Evolutionary conservation across 2,888 invertebrate genomes (phyloP), one percentile per base, ranked within the genome.

Genomic region (Dysmachus trigonus): DNA sequence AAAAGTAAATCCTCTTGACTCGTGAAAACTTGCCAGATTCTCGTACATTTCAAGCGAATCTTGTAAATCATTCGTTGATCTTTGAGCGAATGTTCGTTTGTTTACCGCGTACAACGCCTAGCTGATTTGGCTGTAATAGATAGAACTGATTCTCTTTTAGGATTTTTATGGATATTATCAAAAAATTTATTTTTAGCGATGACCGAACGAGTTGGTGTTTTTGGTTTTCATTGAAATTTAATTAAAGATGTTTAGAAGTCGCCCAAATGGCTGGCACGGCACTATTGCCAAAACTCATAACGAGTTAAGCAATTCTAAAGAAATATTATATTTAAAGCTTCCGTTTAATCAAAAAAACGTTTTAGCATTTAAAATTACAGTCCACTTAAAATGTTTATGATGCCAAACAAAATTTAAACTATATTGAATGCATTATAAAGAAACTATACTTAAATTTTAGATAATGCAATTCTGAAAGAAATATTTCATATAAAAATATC

Each of bases 11-110:
- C 62, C 62, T 51, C 62, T n/a, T 7, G 15, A 41, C 62, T 51
- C 31, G 51, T 79, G 79, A 79, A 79, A 27, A 51, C 53, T 79
- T 82, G 81, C 81, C 81, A 82, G 35, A 2, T 77, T 30, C 47
- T 73, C 73, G 31, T 33, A 33, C 33, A 73, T 73, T 73, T 73
- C 73, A 38, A 77, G 77, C 77, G 38, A 77, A 77, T 77, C 77
- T 77, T 77, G 35, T 77, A 51, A 51, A 79, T 79, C 27, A 51
- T 31, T 79, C 51, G 79, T 13, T 30, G 47, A 51, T 47, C 62
- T 79, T 79, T 79, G 51, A 47, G 51, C 30, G 27, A 79, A 51
- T 27, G 53, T 35, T 8, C 74, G 35, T 62, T 62, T 76, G 76
- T 76, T 76, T 76, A 76, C 35, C 22, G 76, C 35, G 27, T 62